Evolutionary conservation across 1,140 invertebrate genomes (phyloP).

Genomic region (Wasmannia auropunctata): DNA sequence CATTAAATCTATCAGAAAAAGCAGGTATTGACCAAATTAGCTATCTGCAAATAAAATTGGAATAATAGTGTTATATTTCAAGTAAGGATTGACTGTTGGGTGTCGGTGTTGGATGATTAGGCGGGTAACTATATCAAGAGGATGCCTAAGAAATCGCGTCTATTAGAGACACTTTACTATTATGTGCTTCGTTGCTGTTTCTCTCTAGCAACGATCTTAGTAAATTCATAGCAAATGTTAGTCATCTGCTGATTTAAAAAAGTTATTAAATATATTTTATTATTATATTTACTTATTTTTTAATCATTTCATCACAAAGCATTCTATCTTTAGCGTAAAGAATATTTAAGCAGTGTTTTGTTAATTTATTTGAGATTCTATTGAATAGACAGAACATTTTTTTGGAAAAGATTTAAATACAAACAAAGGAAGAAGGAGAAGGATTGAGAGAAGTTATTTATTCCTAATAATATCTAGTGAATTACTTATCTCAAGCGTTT

Average conservation of each 20-base stretch:
- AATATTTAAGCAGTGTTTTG: background rate
- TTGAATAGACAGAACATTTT: background rate
- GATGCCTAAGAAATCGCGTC: conserved; percentile 62
- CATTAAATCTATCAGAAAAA: conserved; percentile 21
- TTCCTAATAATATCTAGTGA: conserved; percentile 13
- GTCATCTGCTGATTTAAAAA: background rate
- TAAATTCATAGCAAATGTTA: background rate
- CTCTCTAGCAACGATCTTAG: background rate
- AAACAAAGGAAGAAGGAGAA: no score
- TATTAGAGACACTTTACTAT: no score
- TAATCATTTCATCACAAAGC: background rate
- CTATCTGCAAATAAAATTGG: conserved; percentile 33
- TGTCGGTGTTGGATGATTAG: background rate
- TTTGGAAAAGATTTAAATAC: background rate
- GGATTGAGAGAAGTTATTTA: background rate
- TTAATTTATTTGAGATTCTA: background rate
- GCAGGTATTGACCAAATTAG: conserved; percentile 49
- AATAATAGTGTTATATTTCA: conserved; percentile 68
- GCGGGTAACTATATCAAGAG: conserved; percentile 5
- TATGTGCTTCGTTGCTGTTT: conserved; percentile 1
- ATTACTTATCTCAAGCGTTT: conserved; percentile 24
- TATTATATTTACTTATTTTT: no score
- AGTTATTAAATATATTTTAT: background rate
- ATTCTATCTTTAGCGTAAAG: background rate
- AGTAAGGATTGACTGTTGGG: conserved; percentile 39